Conservation (phyloP, 2,797 vertebrate genomes). For the Artibeus lituratus region DNA sequence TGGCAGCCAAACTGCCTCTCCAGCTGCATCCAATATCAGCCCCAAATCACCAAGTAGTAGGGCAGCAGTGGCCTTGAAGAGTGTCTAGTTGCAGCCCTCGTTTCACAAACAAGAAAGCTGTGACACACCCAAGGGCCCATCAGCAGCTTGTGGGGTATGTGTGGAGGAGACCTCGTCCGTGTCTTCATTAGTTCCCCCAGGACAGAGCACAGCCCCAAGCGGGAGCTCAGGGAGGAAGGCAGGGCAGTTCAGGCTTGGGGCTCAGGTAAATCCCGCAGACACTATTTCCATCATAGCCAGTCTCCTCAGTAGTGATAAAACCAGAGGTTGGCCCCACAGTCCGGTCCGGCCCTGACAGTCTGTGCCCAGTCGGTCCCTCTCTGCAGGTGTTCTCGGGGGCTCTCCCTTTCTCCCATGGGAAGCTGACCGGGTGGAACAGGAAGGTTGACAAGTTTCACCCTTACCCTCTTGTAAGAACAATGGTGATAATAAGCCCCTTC, state of each 20-base stretch:
- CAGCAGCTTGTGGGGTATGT: neutral
- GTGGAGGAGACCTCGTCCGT: neutral
- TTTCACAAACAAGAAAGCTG: neutral
- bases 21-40: neutral
- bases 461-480: neutral
- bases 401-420: neutral
- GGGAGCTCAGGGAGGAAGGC: neutral
- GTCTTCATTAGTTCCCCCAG: neutral
- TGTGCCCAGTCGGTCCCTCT: neutral
- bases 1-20: neutral
- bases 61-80: neutral
- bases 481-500: conserved; percentile 51
- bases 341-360: neutral
- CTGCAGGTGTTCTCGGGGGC: neutral
- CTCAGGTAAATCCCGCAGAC: neutral
- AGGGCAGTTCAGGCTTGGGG: too few species aligned
- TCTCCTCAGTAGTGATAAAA: neutral
- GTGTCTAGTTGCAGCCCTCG: neutral
- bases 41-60: neutral
- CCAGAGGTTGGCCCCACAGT: too few species aligned
- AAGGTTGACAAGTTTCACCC: neutral
- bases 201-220: neutral
- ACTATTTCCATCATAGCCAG: neutral
- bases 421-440: conserved; percentile 33
- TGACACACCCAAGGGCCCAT: neutral